These are phyloP conservation scores for Erebia palarica DNA, from an alignment of 2,888 invertebrate species.

Conservation along the genomic window DNA sequence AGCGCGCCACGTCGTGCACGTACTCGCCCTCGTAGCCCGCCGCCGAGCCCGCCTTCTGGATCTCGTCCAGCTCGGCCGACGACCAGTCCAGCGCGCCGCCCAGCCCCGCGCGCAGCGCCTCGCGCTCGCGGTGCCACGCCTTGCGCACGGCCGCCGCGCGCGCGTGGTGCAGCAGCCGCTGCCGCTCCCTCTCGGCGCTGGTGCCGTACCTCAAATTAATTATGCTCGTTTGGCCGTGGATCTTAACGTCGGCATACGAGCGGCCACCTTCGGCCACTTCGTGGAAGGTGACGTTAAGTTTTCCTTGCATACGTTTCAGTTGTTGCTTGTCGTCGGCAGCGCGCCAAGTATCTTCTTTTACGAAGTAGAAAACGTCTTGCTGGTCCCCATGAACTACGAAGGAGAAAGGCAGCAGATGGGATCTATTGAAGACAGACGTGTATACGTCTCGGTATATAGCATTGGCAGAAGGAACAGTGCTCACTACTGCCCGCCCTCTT, in stretches of 20 bases:
- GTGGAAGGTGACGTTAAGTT: constrained; percentile 95
- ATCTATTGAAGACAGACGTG: constrained; percentile 95
- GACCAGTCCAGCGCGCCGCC: constrained; percentile 93
- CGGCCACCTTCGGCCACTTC: constrained; percentile 90
- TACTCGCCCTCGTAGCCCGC: constrained; percentile 95
- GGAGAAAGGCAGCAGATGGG: constrained; percentile 92
- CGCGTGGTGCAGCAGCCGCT: constrained; percentile 94
- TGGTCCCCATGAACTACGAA: constrained; percentile 94
- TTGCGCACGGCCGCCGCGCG: constrained; percentile 92
- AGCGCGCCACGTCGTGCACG: constrained; percentile 93
- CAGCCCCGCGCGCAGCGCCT: constrained; percentile 89
- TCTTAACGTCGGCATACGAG: constrained; percentile 92
- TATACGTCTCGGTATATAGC: constrained; percentile 95
- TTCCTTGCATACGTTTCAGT: constrained; percentile 93
- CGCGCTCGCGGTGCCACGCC: constrained; percentile 96
- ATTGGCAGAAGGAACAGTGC: constrained; percentile 94
- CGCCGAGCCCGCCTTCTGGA: constrained; percentile 91
- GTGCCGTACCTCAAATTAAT: constrained; percentile 98
- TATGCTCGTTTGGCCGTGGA: constrained; percentile 94
- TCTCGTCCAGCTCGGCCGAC: constrained; percentile 93
- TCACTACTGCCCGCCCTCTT: constrained; percentile 91
- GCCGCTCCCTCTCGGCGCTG: constrained; percentile 93
- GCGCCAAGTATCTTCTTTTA: constrained; percentile 95
- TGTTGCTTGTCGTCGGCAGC: constrained; percentile 94
- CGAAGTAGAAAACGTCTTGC: constrained; percentile 96